Evolutionary conservation across 1,140 invertebrate genomes (phyloP).

Genomic region (Myzus persicae): DNA sequence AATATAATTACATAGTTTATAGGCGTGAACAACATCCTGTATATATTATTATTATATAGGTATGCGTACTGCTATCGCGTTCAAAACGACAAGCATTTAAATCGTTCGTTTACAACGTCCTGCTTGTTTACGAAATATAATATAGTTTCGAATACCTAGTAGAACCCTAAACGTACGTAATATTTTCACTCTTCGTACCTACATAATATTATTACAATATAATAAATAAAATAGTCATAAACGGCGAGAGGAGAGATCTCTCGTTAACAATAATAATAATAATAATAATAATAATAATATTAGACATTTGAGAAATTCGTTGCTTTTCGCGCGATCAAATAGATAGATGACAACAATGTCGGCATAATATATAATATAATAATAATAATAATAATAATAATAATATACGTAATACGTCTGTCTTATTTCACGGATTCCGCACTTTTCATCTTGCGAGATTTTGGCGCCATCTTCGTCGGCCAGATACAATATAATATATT

Average conservation of each 20-base stretch:
- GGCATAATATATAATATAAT: background rate
- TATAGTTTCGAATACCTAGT: background rate
- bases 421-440: background rate
- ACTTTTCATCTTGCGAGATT: background rate
- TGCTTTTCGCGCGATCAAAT: background rate
- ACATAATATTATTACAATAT: background rate
- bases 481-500: background rate
- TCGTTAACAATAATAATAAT: background rate
- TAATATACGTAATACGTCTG: background rate
- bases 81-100: constrained; percentile 14
- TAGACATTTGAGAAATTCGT: background rate
- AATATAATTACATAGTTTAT: background rate
- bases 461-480: background rate
- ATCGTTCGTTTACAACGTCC: background rate
- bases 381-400: background rate
- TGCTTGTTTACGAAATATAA: background rate
- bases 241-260: constrained; percentile 10
- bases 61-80: background rate
- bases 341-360: background rate
- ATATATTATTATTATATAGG: background rate
- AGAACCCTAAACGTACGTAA: background rate
- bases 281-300: background rate
- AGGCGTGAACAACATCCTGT: background rate
- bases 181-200: background rate
- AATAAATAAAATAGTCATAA: background rate